These are phyloP conservation scores for Furcifer pardalis DNA, from an alignment of 2,797 vertebrate genomes.

Conservation along the genomic window DNA sequence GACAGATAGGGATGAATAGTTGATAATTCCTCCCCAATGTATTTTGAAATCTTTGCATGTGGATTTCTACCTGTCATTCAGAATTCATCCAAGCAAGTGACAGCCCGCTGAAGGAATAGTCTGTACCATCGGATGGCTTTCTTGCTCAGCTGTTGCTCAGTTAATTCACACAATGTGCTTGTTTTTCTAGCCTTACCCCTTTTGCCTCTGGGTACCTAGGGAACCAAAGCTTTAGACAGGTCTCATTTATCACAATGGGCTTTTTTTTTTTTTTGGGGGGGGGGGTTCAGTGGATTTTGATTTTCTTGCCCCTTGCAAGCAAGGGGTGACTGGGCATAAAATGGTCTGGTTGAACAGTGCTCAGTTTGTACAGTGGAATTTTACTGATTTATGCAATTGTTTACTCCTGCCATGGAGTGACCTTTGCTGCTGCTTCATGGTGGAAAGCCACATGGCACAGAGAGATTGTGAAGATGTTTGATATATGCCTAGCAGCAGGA, in stretches of 20 bases:
- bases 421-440: neutral
- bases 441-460: neutral
- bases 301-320: neutral
- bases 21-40: neutral
- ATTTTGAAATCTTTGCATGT: no score
- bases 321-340: neutral
- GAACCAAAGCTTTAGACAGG: neutral
- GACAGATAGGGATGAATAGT: neutral
- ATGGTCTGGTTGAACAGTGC: neutral
- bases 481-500: neutral
- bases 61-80: neutral
- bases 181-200: neutral
- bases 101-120: neutral
- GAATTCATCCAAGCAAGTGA: neutral
- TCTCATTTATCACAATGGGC: neutral
- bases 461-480: neutral
- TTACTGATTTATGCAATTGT: neutral
- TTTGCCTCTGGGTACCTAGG: neutral
- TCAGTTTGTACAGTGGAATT: neutral
- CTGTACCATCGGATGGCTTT: neutral
- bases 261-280: no score
- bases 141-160: neutral
- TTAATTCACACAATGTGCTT: neutral
- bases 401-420: neutral
- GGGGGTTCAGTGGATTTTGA: neutral